Conservation (phyloP, 2,113 vertebrate species). For the Gulo gulo region DNA sequence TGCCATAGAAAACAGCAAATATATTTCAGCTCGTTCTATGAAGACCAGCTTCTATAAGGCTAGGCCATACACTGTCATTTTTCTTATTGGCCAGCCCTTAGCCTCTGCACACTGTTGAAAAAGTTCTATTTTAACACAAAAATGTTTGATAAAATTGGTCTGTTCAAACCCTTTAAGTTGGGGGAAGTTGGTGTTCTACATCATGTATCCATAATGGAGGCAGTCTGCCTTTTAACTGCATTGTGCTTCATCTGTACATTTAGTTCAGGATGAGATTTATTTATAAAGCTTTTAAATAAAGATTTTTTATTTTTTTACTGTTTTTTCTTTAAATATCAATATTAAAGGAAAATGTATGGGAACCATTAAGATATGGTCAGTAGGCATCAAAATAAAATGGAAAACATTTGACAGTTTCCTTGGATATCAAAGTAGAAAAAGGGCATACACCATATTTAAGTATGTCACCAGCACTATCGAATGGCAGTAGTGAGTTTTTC, state of each 20-base stretch:
- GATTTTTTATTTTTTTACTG: not conserved
- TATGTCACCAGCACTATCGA: not conserved
- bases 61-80: not conserved
- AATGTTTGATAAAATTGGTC: not conserved
- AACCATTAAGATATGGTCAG: not conserved
- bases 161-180: constrained; percentile 30
- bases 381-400: constrained; percentile 22
- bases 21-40: constrained; percentile 20
- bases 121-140: constrained; percentile 50
- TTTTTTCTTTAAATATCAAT: not conserved
- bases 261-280: constrained; percentile 31
- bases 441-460: not conserved
- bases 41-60: not conserved
- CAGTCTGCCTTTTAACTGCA: constrained; percentile 30
- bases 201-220: not conserved
- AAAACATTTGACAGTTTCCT: not conserved
- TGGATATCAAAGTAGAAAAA: constrained; percentile 19
- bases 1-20: constrained; percentile 58
- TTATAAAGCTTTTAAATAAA: constrained; percentile 42
- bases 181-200: constrained; percentile 18
- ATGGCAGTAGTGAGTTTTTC: not conserved
- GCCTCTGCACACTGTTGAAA: constrained; percentile 26
- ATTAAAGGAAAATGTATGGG: constrained; percentile 14
- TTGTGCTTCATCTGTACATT: constrained; percentile 27
- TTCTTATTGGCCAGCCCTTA: not conserved